phyloP scores from a whole-genome alignment of 2,888 invertebrate genomes.

The Epirrita christyi region DNA sequence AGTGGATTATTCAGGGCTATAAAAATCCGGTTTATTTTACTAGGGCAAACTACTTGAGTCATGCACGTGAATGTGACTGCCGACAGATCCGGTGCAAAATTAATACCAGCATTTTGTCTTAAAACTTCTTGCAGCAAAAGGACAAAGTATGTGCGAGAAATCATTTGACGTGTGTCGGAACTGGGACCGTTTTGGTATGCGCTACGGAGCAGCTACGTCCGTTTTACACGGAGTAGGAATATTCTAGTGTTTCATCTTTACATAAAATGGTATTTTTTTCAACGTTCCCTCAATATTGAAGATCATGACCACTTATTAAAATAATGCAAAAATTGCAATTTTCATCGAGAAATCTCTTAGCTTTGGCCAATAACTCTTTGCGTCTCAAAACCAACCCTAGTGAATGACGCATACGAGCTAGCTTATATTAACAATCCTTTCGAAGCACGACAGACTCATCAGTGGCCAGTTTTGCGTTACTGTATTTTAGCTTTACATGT shows the following conservation, averaged over 20 bases:
- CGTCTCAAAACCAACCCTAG: too few relatives aligned
- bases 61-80: not conserved
- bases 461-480: not conserved
- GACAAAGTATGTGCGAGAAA: slow-evolving; percentile 46
- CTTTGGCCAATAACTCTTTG: too few relatives aligned
- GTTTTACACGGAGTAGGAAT: slow-evolving; percentile 24
- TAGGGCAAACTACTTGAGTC: not conserved
- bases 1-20: too few relatives aligned
- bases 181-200: slow-evolving; percentile 61
- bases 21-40: too few relatives aligned
- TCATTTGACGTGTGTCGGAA: slow-evolving; percentile 69
- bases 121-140: not conserved
- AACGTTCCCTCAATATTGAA: too few relatives aligned
- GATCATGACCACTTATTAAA: too few relatives aligned
- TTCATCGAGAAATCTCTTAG: too few relatives aligned
- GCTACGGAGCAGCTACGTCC: slow-evolving; percentile 39
- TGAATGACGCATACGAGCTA: too few relatives aligned
- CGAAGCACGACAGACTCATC: too few relatives aligned
- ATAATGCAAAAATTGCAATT: too few relatives aligned
- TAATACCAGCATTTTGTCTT: not conserved
- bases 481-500: slow-evolving; percentile 11
- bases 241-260: slow-evolving; percentile 7
- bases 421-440: too few relatives aligned
- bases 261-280: not conserved
- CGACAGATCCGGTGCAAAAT: not conserved